Base-by-base conservation (phyloP, 2,797 vertebrate genomes). In the Garrulus glandarius region DNA sequence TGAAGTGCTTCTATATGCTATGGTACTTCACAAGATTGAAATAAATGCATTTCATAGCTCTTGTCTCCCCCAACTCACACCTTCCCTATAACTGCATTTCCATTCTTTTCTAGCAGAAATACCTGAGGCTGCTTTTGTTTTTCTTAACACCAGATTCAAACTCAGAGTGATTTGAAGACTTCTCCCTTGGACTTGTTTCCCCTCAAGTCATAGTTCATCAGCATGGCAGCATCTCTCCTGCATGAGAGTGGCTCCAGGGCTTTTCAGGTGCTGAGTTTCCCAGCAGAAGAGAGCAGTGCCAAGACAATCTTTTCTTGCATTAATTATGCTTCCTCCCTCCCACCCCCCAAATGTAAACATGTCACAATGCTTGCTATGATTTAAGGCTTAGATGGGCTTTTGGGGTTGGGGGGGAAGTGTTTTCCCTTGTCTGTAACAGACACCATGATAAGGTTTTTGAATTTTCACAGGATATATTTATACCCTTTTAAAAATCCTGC, bases 41-140 rank as follows among this genome's bases (percentile, higher is more conserved):
- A 94, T 74, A 84, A 95, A 94, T 77, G 72, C 49, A 86, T 92
- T 90, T 93, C 85, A 74, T 64, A 89, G 77, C 52, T 69, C 30
- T 86, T 39, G 55, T 52, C 55, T 81, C 68, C 47, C 60, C 72
- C 87, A 91, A 0, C 79, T 83, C 65, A 80, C 59, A 86, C 63
- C 52, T 78, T 94, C 77, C 52, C 79, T 75, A 37, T 60, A 85
- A 81, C 11, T 67, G 32, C 5, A 30, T 93, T 94, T 89, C 56
- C 67, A 64, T 69, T 11, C 24, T 63, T 65, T 78, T 55, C 15
- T 27, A 36, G 3, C 30, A 89, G 50, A 91, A 92, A 67, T 89
- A 95, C 50, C 74, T 32, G 44, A 82, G 80, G 77, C 52, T 82
- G 59, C 50, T 84, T 90, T 95, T 84, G 55, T 68, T 94, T 93